Percentiles rank a stretch among this genome's conserved stretches.
These are phyloP conservation scores for Volucella zonaria DNA, from an alignment of 2,888 invertebrate species.

Conservation along the genomic window DNA sequence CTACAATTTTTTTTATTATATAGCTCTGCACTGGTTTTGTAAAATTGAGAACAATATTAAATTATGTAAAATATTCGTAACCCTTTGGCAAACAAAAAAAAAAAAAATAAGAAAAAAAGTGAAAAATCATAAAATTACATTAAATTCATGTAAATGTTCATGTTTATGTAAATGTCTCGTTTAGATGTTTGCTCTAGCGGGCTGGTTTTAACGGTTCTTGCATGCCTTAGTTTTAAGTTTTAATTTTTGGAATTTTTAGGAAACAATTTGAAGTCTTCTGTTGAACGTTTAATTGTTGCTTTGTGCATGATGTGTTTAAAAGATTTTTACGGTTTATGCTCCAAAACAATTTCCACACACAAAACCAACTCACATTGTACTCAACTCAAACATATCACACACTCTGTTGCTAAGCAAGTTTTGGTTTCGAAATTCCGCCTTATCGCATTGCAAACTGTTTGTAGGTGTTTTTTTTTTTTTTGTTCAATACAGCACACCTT, in stretches of 20 bases:
- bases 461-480: background rate
- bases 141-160: conserved; percentile 56
- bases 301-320: conserved; percentile 69
- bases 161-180: conserved; percentile 59
- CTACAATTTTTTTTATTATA: conserved; percentile 74
- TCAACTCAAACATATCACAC: conserved; percentile 19
- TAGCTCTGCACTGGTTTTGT: conserved; percentile 83
- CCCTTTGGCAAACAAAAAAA: conserved; percentile 39
- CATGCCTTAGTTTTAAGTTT: conserved; percentile 46
- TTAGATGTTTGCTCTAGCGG: conserved; percentile 51
- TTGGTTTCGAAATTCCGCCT: conserved; percentile 49
- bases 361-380: conserved; percentile 30
- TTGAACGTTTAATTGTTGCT: conserved; percentile 57
- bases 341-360: conserved; percentile 49
- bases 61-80: conserved; percentile 47
- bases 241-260: background rate
- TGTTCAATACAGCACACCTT: background rate
- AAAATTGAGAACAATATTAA: conserved; percentile 66
- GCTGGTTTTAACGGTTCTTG: conserved; percentile 60
- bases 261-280: conserved; percentile 20
- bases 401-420: conserved; percentile 51
- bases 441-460: background rate
- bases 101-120: conserved; percentile 35
- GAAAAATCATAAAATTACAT: conserved; percentile 49
- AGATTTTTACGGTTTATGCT: conserved; percentile 33